phyloP scores from a whole-genome alignment of 2,797 vertebrate species.

The Poeciliopsis gracilis region DNA sequence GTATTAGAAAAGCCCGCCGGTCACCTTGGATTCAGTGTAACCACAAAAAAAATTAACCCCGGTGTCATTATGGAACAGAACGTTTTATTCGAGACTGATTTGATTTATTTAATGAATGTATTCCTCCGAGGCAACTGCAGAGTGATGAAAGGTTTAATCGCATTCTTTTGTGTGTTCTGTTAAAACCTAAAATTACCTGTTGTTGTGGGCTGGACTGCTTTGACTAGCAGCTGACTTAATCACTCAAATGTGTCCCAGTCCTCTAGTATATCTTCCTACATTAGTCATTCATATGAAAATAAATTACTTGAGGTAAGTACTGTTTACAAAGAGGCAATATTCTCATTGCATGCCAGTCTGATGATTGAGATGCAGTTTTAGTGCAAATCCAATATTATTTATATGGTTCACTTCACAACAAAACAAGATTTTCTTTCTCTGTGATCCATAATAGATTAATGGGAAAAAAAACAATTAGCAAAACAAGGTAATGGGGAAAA shows the following conservation, averaged over 20 bases:
- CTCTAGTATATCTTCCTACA: too few relatives aligned
- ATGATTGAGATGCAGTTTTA: not conserved
- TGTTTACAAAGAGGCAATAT: not conserved
- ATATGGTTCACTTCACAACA: not conserved
- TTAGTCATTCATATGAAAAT: not conserved
- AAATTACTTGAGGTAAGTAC: not conserved
- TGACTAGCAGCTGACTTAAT: not conserved
- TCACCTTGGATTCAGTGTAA: not conserved
- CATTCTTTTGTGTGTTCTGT: not conserved
- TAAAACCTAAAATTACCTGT: not conserved
- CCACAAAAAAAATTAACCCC: not conserved
- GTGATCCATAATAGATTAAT: not conserved
- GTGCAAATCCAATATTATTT: too few relatives aligned
- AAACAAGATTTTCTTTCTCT: not conserved
- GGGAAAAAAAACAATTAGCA: not conserved
- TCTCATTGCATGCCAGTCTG: not conserved
- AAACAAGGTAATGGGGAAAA: too few relatives aligned
- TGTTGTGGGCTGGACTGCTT: not conserved
- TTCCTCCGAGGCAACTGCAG: not conserved
- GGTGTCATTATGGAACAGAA: not conserved
- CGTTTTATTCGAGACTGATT: not conserved
- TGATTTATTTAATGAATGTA: not conserved
- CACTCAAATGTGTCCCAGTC: not conserved
- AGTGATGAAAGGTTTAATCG: not conserved
- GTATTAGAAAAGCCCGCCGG: not conserved